phyloP scores from a whole-genome alignment of 1,140 invertebrate species.

The Agrypnia vestita region DNA sequence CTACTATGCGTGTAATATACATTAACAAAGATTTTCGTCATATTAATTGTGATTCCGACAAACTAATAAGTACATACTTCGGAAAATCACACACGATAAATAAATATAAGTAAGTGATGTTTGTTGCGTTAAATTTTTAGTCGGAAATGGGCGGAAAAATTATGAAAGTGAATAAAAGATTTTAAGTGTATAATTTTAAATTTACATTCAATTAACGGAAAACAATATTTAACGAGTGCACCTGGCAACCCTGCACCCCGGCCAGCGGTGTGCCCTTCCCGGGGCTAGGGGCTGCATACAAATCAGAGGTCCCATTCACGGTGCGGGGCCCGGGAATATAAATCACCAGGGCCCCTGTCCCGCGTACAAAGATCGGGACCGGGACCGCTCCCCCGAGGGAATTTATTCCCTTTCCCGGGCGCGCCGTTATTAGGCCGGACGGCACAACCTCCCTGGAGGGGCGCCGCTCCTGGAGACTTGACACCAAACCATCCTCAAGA shows the following conservation, averaged over 20 bases:
- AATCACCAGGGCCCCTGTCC: constrained; percentile 25
- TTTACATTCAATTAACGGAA: too few relatives aligned
- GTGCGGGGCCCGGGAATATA: constrained; percentile 21
- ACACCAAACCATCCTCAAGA: background rate
- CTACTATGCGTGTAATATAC: too few relatives aligned
- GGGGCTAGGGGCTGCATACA: constrained; percentile 27
- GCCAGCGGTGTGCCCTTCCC: background rate
- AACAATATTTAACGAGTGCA: too few relatives aligned
- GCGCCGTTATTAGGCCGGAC: constrained; percentile 11
- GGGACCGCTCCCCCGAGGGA: background rate
- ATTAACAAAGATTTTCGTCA: too few relatives aligned
- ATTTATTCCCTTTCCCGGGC: constrained; percentile 3
- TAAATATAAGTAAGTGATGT: too few relatives aligned
- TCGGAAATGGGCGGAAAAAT: too few relatives aligned
- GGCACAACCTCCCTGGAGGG: background rate
- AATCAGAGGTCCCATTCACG: constrained; percentile 39
- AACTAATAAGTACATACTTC: too few relatives aligned
- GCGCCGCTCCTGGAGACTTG: background rate
- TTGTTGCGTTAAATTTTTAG: too few relatives aligned
- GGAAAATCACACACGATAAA: too few relatives aligned
- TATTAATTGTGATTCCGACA: too few relatives aligned
- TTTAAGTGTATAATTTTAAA: too few relatives aligned
- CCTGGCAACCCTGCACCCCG: background rate
- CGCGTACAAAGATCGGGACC: background rate
- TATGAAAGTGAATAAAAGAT: too few relatives aligned